phyloP scores from a whole-genome alignment of 2,797 vertebrate species.

The Dipus sagitta region DNA sequence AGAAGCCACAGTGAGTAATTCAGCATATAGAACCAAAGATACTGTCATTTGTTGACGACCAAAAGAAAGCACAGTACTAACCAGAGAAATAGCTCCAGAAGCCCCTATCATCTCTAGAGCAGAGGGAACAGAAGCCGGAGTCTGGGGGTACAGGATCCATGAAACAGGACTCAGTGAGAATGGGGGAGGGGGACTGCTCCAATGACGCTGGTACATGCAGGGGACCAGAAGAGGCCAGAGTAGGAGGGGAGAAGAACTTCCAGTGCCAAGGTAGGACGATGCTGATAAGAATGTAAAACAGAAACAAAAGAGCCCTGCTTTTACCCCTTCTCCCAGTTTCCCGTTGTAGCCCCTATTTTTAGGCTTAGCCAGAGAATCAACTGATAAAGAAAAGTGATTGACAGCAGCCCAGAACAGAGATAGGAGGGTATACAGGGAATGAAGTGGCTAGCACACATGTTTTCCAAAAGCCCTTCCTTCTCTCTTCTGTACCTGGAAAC shows the following conservation, averaged over 20 bases:
- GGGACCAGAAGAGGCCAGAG: not conserved
- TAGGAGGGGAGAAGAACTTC: not conserved
- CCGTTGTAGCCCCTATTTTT: not conserved
- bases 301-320: not conserved
- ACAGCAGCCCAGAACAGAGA: not conserved
- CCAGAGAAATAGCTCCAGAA: not conserved
- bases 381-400: not conserved
- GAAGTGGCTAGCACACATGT: not conserved
- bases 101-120: not conserved
- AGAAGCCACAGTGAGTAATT: not conserved
- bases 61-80: not conserved
- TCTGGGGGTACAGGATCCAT: not conserved
- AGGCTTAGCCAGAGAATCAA: not conserved
- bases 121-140: not conserved
- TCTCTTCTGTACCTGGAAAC: not conserved
- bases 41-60: not conserved
- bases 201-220: not conserved
- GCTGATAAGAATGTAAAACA: not conserved
- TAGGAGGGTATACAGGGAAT: not conserved
- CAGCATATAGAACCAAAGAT: not conserved
- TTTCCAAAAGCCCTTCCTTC: not conserved
- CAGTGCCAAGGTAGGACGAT: no score
- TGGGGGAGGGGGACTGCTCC: not conserved
- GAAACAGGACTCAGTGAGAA: not conserved
- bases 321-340: not conserved